These are phyloP conservation scores for Phyllopteryx taeniolatus DNA, from an alignment of 2,113 vertebrate genomes.

Conservation along the genomic window DNA sequence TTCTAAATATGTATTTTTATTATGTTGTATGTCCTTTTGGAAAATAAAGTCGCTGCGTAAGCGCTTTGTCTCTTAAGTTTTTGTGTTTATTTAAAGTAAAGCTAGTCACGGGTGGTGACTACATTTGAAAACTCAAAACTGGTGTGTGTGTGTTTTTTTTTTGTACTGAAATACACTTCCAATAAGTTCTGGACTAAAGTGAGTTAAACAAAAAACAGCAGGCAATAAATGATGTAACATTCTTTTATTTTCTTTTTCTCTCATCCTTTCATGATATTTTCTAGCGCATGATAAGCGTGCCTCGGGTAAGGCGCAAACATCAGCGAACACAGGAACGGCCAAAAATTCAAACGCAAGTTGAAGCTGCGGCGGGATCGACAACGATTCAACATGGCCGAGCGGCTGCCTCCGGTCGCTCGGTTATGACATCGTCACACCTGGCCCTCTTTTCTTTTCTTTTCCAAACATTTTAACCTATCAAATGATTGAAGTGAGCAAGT, in stretches of 20 bases:
- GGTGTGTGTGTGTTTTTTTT: too few species aligned
- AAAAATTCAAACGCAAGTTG: background rate
- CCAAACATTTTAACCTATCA: background rate
- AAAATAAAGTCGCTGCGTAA: background rate
- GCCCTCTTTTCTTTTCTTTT: background rate
- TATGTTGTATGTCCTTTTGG: background rate
- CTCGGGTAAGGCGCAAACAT: background rate
- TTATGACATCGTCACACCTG: background rate
- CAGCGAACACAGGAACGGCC: background rate
- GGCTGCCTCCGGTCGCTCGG: background rate
- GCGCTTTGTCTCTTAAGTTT: background rate
- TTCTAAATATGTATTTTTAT: background rate
- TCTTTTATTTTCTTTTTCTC: background rate
- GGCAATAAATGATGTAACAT: background rate
- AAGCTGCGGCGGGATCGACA: background rate
- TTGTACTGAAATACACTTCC: too few species aligned
- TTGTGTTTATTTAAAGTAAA: background rate
- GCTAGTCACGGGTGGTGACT: too few species aligned
- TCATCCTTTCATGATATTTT: conserved; percentile 1
- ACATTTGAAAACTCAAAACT: too few species aligned
- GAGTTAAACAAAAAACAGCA: too few species aligned
- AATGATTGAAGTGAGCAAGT: background rate
- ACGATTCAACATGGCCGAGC: background rate
- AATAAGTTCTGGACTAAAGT: too few species aligned
- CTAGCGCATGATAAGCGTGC: conserved; percentile 2